Percentiles rank a stretch among this genome's conserved stretches.
phyloP scores from a whole-genome alignment of 1,140 invertebrate genomes.

The Stegodyphus dumicola region DNA sequence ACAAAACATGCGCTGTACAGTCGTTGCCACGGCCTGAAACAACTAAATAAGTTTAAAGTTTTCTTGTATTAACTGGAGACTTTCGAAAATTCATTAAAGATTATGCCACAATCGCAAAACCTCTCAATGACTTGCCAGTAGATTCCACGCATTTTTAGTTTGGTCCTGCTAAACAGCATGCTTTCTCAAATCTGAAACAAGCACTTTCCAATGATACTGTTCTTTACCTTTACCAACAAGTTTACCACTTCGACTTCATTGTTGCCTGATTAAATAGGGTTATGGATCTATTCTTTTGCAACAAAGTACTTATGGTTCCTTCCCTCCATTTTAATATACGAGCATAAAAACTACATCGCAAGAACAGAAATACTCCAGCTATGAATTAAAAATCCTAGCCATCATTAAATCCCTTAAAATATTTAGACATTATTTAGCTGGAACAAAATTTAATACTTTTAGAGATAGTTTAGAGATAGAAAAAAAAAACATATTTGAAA shows the following conservation, averaged over 20 bases:
- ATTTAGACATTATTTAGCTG: no score
- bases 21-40: constrained; percentile 61
- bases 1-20: neutral
- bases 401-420: no score
- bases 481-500: no score
- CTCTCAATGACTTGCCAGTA: constrained; percentile 67
- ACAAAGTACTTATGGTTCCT: no score
- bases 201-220: constrained; percentile 62
- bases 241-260: neutral
- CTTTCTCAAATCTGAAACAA: constrained; percentile 66
- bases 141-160: constrained; percentile 67
- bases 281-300: no score
- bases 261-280: no score
- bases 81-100: constrained; percentile 65
- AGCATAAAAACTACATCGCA: no score
- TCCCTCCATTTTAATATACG: no score
- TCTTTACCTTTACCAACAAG: constrained; percentile 62
- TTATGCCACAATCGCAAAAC: constrained; percentile 64
- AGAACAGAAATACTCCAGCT: no score
- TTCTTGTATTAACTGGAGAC: constrained; percentile 65
- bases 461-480: no score
- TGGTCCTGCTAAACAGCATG: constrained; percentile 65
- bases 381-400: no score
- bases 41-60: constrained; percentile 60
- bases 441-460: no score